Conservation (phyloP, 2,797 vertebrate species). For the Podarcis siculus region DNA sequence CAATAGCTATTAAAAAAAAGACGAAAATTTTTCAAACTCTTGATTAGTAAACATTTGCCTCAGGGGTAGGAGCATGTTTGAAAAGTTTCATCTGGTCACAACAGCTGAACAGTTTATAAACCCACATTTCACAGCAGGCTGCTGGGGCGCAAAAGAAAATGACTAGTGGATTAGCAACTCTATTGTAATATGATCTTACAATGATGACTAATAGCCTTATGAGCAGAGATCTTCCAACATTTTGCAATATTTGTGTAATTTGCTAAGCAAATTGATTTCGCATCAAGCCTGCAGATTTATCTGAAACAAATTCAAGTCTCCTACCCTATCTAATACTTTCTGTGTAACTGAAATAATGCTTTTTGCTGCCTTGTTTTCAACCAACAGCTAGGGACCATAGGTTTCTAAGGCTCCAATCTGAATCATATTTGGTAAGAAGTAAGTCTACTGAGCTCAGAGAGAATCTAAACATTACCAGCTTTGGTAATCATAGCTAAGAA, state of each 20-base stretch:
- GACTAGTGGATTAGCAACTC: background rate
- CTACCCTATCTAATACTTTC: conserved; percentile 5
- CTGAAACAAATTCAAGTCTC: conserved; percentile 26
- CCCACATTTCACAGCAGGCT: conserved; percentile 12
- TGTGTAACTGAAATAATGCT: background rate
- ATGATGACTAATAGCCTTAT: background rate
- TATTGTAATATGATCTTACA: conserved; percentile 26
- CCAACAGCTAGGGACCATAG: background rate
- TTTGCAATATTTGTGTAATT: conserved; percentile 30
- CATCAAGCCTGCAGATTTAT: conserved; percentile 16
- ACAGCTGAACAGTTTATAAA: conserved; percentile 22
- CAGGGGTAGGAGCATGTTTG: conserved; percentile 1
- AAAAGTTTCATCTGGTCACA: conserved; percentile 18
- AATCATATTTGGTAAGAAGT: background rate
- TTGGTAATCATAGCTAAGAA: background rate
- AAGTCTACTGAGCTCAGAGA: background rate
- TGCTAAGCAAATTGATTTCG: conserved; percentile 19
- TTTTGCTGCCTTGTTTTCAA: background rate
- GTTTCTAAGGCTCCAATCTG: conserved; percentile 6
- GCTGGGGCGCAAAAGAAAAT: conserved; percentile 2
- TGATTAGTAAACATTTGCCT: conserved; percentile 10
- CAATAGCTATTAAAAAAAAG: conserved; percentile 17
- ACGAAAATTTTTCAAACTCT: background rate
- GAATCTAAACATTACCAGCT: conserved; percentile 11
- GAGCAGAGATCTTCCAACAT: conserved; percentile 9